A percentile compares a stretch with the other conserved stretches of the same genome.
phyloP scores from a whole-genome alignment of 2,797 vertebrate genomes.

The Chrysocyon brachyurus region DNA sequence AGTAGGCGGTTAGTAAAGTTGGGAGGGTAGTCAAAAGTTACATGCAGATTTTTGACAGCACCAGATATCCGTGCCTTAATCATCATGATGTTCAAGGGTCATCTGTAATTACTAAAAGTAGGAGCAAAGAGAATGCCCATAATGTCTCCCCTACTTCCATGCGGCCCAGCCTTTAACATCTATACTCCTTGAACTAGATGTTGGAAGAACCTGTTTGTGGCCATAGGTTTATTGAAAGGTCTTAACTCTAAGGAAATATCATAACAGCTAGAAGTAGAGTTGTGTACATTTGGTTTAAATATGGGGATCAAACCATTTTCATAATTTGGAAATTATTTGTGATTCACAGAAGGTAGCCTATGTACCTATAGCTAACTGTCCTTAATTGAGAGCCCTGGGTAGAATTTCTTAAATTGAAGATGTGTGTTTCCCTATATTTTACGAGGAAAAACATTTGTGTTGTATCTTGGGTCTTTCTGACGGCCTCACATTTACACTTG shows the following conservation, averaged over 20 bases:
- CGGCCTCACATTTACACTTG: neutral
- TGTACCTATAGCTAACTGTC: neutral
- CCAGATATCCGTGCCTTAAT: neutral
- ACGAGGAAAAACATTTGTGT: neutral
- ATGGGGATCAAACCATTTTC: neutral
- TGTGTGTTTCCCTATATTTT: neutral
- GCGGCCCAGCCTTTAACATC: neutral
- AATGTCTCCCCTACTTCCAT: no score
- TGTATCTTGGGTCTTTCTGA: neutral
- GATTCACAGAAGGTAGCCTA: neutral
- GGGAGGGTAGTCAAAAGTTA: neutral
- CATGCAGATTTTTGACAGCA: neutral
- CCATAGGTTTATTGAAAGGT: neutral
- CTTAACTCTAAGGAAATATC: neutral
- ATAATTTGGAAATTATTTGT: slow-evolving; percentile 33
- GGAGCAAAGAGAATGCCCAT: neutral
- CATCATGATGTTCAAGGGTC: neutral
- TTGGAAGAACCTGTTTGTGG: neutral
- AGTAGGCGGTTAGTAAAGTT: neutral
- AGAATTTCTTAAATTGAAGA: slow-evolving; percentile 18
- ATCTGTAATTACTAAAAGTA: neutral
- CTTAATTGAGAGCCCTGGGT: neutral
- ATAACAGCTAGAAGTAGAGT: neutral
- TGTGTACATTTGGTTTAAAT: slow-evolving; percentile 42
- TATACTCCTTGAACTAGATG: neutral